These are phyloP conservation scores for Ametastegia equiseti DNA, from an alignment of 2,888 invertebrate species.

Conservation along the genomic window DNA sequence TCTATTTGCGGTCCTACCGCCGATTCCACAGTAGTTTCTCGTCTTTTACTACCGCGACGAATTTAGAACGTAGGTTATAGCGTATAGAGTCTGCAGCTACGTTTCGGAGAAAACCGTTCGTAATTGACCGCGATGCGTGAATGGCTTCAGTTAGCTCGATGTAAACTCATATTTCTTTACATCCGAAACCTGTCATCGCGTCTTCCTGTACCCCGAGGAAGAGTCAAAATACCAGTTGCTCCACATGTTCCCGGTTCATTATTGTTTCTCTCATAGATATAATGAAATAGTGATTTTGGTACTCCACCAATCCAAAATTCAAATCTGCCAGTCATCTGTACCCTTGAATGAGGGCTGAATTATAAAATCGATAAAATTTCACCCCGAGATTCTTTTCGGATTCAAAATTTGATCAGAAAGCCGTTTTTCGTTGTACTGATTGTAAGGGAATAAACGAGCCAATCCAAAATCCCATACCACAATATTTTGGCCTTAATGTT, in stretches of 20 bases:
- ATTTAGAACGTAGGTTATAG: slow-evolving; percentile 31
- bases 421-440: too few species aligned
- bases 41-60: slow-evolving; percentile 28
- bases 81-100: too few species aligned
- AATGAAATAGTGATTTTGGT: background rate
- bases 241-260: background rate
- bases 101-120: slow-evolving; percentile 2
- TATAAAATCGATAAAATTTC: too few species aligned
- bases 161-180: slow-evolving; percentile 39
- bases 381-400: too few species aligned
- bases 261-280: background rate
- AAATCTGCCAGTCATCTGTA: too few species aligned
- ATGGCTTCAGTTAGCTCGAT: background rate
- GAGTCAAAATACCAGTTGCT: background rate
- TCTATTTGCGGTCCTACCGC: slow-evolving; percentile 3
- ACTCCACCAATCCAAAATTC: background rate
- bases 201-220: slow-evolving; percentile 1
- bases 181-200: slow-evolving; percentile 30
- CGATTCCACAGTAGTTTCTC: background rate
- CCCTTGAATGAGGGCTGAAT: too few species aligned
- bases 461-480: too few species aligned
- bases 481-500: too few species aligned
- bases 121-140: slow-evolving; percentile 37
- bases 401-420: too few species aligned
- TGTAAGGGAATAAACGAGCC: too few species aligned